Evolutionary conservation across 1,140 invertebrate genomes (phyloP).

Genomic region (Lamellibrachia luymesi): DNA sequence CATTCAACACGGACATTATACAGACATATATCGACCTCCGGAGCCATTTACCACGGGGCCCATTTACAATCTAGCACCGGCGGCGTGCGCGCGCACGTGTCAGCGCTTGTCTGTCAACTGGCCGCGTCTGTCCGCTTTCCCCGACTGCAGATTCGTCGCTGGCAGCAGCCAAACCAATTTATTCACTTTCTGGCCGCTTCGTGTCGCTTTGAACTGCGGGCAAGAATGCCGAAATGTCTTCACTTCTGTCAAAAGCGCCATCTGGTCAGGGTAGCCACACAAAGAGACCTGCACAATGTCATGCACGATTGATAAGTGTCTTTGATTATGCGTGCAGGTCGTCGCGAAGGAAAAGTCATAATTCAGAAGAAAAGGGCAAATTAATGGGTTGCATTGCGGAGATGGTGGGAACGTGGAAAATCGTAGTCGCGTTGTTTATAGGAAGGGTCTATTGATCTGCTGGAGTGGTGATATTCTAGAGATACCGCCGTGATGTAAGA

Average conservation of each 20-base stretch:
- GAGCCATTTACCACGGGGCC: too few species aligned
- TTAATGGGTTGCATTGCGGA: neutral
- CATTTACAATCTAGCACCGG: too few species aligned
- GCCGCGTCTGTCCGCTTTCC: neutral
- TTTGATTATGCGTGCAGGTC: neutral
- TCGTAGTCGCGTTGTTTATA: neutral
- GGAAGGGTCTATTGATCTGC: neutral
- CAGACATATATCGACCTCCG: too few species aligned
- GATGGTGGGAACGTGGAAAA: neutral
- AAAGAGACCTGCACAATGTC: neutral
- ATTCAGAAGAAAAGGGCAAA: neutral
- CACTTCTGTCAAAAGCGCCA: neutral
- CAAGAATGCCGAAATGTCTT: neutral
- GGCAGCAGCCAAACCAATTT: neutral
- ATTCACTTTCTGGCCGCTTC: neutral
- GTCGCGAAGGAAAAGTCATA: neutral
- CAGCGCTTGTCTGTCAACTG: neutral
- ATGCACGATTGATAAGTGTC: neutral
- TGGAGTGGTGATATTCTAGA: neutral
- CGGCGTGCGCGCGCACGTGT: neutral
- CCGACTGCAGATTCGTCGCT: neutral
- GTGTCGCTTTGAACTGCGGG: slow-evolving; percentile 2
- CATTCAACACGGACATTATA: too few species aligned
- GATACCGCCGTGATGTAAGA: neutral
- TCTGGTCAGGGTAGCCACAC: neutral